A percentile compares a stretch with the other conserved stretches of the same genome.
Conservation (phyloP, 2,888 invertebrate species). For the Papilio gigon region DNA sequence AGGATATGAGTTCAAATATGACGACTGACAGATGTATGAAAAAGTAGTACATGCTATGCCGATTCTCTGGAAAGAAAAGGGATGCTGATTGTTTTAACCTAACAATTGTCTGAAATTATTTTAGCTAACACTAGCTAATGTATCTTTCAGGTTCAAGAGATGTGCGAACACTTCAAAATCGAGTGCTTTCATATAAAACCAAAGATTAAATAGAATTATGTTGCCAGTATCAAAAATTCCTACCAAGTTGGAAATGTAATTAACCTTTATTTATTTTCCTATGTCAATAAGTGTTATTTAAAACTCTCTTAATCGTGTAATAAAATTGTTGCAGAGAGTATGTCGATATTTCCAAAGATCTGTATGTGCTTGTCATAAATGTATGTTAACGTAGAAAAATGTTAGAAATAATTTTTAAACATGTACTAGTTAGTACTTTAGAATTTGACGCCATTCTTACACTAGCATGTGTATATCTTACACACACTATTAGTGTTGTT, state of each 20-base stretch:
- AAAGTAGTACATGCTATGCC: no score
- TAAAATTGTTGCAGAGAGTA: conserved; percentile 9
- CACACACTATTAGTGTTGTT: no score
- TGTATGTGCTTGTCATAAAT: conserved; percentile 32
- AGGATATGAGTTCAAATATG: no score
- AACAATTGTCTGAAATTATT: no score
- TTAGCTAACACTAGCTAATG: no score
- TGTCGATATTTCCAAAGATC: conserved; percentile 39
- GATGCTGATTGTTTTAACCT: no score
- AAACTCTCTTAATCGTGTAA: conserved; percentile 21
- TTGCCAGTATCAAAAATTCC: conserved; percentile 35
- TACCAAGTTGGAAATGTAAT: conserved; percentile 28
- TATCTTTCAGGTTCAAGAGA: conserved; percentile 91
- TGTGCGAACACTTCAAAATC: conserved; percentile 96
- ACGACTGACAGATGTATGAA: no score
- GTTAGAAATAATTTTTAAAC: conserved; percentile 33
- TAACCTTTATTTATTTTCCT: conserved; percentile 31
- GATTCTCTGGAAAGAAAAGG: no score
- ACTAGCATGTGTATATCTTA: not conserved
- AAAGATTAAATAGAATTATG: conserved; percentile 64
- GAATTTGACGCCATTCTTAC: not conserved
- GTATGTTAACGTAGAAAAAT: conserved; percentile 20
- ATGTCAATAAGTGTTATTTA: conserved; percentile 26
- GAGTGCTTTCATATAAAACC: conserved; percentile 87
- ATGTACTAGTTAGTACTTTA: not conserved